These are phyloP conservation scores for Cydia splendana DNA, from an alignment of 1,140 invertebrate genomes.

Conservation along the genomic window DNA sequence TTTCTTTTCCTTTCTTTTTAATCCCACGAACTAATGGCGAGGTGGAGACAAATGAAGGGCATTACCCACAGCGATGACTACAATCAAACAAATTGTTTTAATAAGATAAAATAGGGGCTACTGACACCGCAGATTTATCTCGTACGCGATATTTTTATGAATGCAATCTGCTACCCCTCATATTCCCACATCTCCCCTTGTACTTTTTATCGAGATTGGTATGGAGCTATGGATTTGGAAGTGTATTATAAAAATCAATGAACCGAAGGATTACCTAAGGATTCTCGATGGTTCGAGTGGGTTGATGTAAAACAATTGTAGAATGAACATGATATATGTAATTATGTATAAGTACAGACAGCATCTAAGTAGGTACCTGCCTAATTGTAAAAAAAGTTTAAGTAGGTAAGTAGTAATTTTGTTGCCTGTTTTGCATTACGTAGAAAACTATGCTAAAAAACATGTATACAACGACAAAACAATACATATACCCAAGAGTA, in stretches of 20 bases:
- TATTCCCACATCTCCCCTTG: constrained; percentile 16
- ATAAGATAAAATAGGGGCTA: constrained; percentile 23
- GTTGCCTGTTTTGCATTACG: too few species aligned
- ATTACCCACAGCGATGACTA: constrained; percentile 28
- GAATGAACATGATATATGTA: neutral
- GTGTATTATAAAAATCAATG: constrained; percentile 17
- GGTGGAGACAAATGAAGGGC: constrained; percentile 18
- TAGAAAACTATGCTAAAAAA: too few species aligned
- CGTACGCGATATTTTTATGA: constrained; percentile 32
- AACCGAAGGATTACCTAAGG: neutral
- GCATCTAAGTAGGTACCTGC: neutral
- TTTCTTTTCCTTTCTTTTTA: neutral
- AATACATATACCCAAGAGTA: neutral
- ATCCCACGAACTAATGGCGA: constrained; percentile 23
- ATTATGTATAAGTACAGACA: neutral
- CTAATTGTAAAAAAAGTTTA: too few species aligned
- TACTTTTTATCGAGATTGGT: constrained; percentile 28
- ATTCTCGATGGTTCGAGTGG: neutral
- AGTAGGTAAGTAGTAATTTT: too few species aligned
- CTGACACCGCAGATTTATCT: constrained; percentile 22
- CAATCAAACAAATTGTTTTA: constrained; percentile 33
- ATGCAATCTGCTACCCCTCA: constrained; percentile 31
- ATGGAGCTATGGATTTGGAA: neutral
- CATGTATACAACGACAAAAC: too few species aligned
- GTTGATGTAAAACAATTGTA: neutral